Evolutionary conservation across 2,113 vertebrate genomes (phyloP), one percentile per base, ranked within the genome.

Genomic region (Halichoeres trimaculatus): DNA sequence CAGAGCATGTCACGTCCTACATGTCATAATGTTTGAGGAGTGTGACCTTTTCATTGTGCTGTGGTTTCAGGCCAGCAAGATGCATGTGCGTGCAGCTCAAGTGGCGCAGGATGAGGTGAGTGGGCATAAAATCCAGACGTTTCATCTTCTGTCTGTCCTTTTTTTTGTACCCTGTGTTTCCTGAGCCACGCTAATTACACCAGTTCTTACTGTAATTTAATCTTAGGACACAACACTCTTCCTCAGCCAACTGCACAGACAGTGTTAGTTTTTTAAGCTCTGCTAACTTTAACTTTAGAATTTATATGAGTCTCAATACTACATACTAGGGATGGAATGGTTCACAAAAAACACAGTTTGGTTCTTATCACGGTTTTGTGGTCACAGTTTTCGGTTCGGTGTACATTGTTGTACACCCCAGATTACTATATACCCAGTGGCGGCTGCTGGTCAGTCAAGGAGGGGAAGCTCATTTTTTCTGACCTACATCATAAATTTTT

Each of bases 21-120:
- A 43, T 79, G 70, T 8, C 10, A 9, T 52, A 56, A 55, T 51
- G 35, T 24, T 30, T 10, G 61, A 69, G 80, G 66, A 75, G 40
- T 47, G 50, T 76, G 40, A 71, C 48, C n/a, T 40, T 73, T 38
- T 70, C 12, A 47, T 34, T 74, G 5, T 80, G 69, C 48, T 76
- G 6, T 76, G 22, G 34, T 90, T 90, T 75, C 72, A 95, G 94
- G 91, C 90, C 1, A 93, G 82, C 67, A 85, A 90, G 47, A 24
- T 82, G 14, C 88, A 93, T 43, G 84, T 84, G 43, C 90, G 88
- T 65, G 90, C 91, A 41, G 92, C 92, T 36, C 92, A 94, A 76
- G 76, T 98, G 57, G 96, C 96, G 1, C 96, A 98, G 73, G 97
- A 99, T 86, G 97, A 98, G 95, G 97, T 99, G 61, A 89, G 94